Evolutionary conservation across 2,888 invertebrate genomes (phyloP).

Genomic region (Tetrapedia diversipes): DNA sequence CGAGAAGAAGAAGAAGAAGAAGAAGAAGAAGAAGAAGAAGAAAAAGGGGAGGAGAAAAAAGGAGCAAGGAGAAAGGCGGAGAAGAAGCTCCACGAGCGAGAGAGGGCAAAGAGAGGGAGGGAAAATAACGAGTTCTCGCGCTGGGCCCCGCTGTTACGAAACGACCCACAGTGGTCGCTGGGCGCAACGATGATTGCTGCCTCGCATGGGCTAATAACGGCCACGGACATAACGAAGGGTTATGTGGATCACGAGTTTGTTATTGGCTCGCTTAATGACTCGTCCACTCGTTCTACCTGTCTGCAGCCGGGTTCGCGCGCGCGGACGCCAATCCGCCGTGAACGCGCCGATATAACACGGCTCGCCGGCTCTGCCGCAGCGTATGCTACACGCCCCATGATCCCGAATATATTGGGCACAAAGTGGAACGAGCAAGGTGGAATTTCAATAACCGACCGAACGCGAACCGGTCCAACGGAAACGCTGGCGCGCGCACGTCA

Average conservation of each 20-base stretch:
- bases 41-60: neutral
- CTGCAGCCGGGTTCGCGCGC: conserved; percentile 28
- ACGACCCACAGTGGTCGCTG: conserved; percentile 51
- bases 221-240: conserved; percentile 68
- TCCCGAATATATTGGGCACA: conserved; percentile 36
- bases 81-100: conserved; percentile 2
- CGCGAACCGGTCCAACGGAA: conserved; percentile 14
- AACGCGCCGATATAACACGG: conserved; percentile 47
- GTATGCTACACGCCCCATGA: conserved; percentile 24
- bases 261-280: conserved; percentile 70
- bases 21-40: conserved; percentile 14
- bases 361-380: conserved; percentile 24
- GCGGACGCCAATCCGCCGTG: conserved; percentile 38
- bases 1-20: neutral
- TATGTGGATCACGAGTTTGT: conserved; percentile 69
- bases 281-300: conserved; percentile 64
- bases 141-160: conserved; percentile 54
- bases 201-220: conserved; percentile 62
- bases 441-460: conserved; percentile 49
- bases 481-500: conserved; percentile 5
- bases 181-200: conserved; percentile 62
- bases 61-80: neutral
- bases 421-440: conserved; percentile 27
- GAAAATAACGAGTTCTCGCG: conserved; percentile 65
- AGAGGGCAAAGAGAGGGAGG: conserved; percentile 23